Base-by-base conservation (phyloP, 2,888 invertebrate species). In the Linnaemya tessellans region DNA sequence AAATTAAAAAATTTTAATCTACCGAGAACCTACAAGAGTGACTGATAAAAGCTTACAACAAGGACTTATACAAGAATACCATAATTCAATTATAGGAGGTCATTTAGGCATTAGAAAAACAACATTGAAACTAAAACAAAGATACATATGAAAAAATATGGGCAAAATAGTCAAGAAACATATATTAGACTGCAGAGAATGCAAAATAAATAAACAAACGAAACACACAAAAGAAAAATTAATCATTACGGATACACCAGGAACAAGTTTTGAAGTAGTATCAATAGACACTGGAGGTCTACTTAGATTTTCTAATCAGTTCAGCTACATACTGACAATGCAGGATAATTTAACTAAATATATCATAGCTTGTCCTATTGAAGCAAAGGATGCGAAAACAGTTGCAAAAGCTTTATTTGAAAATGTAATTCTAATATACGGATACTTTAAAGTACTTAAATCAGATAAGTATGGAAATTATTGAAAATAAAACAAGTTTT, bases 41-140 rank as follows among this genome's bases (percentile, higher is more conserved):
- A 3, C 7, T n/a, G 13, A 56, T 56, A 25, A 1, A 18, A 13
- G 11, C 18, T 4, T n/a, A 18, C 60, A 35, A 41, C 25, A 38
- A 3, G 38, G 13, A 10, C 20, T 62, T 18, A 62, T 62, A 20
- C 8, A 10, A 11, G 62, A 62, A 7, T 62, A 62, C 38, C 62
- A 62, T 18, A 62, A 62, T 62, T 62, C 62, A 20, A 38, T 13
- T n/a, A 8, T 11, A 20, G 62, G 13, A 62, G 62, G 62, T 0
- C 38, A 62, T 62, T 35, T 60, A 18, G 60, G 60, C n/a, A 60
- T 60, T n/a, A 60, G 60, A 30, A 60, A 60, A 35, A 60, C 41
- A 35, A 15, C 10, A 11, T 3, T 62, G 22, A 35, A 11, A 11
- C 38, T 60, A 18, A 60, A 60, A 13, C n/a, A n/a, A n/a, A n/a